Percentiles rank a stretch among this genome's conserved stretches.
Evolutionary conservation across 2,113 vertebrate genomes (phyloP).

Genomic region (Mus spicilegus): DNA sequence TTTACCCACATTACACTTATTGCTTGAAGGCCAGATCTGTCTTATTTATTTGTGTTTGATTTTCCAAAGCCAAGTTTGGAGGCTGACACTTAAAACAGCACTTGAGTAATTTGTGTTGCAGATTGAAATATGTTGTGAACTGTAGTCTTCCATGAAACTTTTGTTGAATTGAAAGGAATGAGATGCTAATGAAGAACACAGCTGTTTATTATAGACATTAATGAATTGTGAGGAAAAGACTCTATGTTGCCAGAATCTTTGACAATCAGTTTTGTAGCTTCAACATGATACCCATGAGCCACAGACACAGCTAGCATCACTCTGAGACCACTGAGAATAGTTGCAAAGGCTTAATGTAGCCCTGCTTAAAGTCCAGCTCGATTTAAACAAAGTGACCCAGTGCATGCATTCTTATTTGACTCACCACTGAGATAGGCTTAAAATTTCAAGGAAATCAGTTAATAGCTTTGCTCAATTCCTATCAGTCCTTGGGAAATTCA

Average conservation of each 20-base stretch:
- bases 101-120: slow-evolving; percentile 47
- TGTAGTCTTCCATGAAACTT: slow-evolving; percentile 42
- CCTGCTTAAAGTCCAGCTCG: slow-evolving; percentile 43
- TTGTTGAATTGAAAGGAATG: slow-evolving; percentile 50
- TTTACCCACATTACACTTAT: background rate
- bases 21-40: slow-evolving; percentile 28
- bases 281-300: slow-evolving; percentile 1
- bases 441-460: slow-evolving; percentile 34
- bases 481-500: slow-evolving; percentile 48
- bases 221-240: slow-evolving; percentile 33
- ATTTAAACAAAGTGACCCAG: slow-evolving; percentile 59
- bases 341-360: slow-evolving; percentile 47
- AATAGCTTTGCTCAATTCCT: slow-evolving; percentile 7
- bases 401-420: slow-evolving; percentile 27
- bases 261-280: slow-evolving; percentile 42
- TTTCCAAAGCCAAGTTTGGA: slow-evolving; percentile 52
- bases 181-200: slow-evolving; percentile 50
- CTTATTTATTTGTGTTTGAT: slow-evolving; percentile 61
- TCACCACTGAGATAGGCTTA: slow-evolving; percentile 27
- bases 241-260: slow-evolving; percentile 25
- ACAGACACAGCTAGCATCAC: background rate
- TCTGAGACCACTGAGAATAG: background rate
- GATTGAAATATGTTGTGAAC: slow-evolving; percentile 45
- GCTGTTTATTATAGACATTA: slow-evolving; percentile 9
- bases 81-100: slow-evolving; percentile 17